phyloP scores from a whole-genome alignment of 2,888 invertebrate genomes.

The Bembecia ichneumoniformis region DNA sequence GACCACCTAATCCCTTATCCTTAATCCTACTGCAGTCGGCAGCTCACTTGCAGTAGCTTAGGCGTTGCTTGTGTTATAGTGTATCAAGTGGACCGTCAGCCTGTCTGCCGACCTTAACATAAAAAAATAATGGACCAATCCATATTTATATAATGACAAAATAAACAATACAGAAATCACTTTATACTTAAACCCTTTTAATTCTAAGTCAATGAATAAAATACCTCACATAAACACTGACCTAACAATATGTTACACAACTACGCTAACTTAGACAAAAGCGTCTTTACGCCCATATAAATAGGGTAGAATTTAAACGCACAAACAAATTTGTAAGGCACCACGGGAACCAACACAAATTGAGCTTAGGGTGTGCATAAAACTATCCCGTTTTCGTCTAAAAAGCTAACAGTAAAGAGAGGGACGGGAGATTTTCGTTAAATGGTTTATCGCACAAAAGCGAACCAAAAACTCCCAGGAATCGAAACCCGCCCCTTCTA shows the following conservation, averaged over 20 bases:
- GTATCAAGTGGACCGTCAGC: too few species aligned
- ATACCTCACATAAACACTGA: conserved; percentile 16
- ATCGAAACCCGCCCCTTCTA: conserved; percentile 27
- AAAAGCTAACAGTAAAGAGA: not conserved
- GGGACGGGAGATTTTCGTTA: conserved; percentile 25
- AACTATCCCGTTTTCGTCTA: not conserved
- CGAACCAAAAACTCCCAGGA: conserved; percentile 47
- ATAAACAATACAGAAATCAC: conserved; percentile 13
- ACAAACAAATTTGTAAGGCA: conserved; percentile 30
- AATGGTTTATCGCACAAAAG: conserved; percentile 44
- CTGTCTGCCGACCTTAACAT: too few species aligned
- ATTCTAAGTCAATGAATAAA: conserved; percentile 18
- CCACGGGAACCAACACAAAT: conserved; percentile 23
- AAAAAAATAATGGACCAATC: too few species aligned
- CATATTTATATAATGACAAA: conserved; percentile 8
- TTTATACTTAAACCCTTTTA: conserved; percentile 26
- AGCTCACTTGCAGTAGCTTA: too few species aligned
- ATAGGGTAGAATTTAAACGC: conserved; percentile 7
- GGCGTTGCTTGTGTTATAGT: too few species aligned
- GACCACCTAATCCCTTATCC: too few species aligned
- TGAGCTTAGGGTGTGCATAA: conserved; percentile 16
- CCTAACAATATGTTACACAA: conserved; percentile 7
- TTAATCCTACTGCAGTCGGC: too few species aligned
- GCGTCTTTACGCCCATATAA: not conserved
- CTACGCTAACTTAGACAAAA: too few species aligned